Base-by-base conservation (phyloP, 2,797 vertebrate genomes). In the Moxostoma hubbsi region DNA sequence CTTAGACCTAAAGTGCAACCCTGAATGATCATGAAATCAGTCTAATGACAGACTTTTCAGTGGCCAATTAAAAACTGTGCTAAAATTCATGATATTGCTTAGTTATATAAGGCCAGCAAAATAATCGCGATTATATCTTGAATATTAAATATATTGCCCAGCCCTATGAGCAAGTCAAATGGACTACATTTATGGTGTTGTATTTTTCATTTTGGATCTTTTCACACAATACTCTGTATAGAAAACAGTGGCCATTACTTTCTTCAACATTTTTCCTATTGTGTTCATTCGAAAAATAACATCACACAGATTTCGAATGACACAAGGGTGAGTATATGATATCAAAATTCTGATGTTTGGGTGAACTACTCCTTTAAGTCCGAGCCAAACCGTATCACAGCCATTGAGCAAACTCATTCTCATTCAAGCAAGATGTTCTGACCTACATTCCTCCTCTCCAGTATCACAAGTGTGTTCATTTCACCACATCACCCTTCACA, bases 381-480 rank as follows among this genome's bases (percentile, higher is more conserved):
- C 13, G 55, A 51, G n/a, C 24, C 9, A 9, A 18, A 16, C 54
- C 13, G 9, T 16, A 9, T n/a, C 2, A 13, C 13, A 68, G 13
- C 46, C 58, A 55, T 10, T 47, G 49, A 18, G 13, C 45, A 36
- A 59, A 53, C 46, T 53, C 15, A 36, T 78, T 9, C 50, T 78
- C 70, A 43, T 73, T 82, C 15, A 78, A 72, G 87, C 88, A 87
- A 89, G 88, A 90, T 83, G 83, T 58, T 82, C 89, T 93, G 92
- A 91, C 92, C 90, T 92, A 92, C 86, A 92, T 93, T 93, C 90
- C 24, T 90, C 85, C 84, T 86, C 82, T 85, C 88, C 84, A 89
- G 87, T 9, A 53, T 53, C 86, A 73, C 80, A 50, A 64, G 67
- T 18, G 51, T 66, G 75, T 61, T 24, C 24, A 67, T 72, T 75